Conservation (phyloP, 2,113 vertebrate genomes). For the Albula glossodonta region DNA sequence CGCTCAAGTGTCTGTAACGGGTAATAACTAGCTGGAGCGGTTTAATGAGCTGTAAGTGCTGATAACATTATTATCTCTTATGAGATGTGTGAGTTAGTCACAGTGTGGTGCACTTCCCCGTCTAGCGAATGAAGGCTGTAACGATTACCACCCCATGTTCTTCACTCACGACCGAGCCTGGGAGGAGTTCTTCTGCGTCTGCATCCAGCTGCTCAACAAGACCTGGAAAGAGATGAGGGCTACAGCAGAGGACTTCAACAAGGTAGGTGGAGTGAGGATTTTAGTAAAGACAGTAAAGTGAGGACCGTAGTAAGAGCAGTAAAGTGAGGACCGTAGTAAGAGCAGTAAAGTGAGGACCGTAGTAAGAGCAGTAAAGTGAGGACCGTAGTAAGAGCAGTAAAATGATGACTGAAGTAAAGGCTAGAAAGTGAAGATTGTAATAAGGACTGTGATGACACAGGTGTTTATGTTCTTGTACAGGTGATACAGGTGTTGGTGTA, state of each 20-base stretch:
- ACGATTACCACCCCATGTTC: constrained; percentile 98
- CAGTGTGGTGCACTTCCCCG: constrained; percentile 13
- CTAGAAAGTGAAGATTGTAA: too few species aligned
- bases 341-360: too few species aligned
- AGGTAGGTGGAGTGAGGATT: constrained; percentile 67
- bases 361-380: too few species aligned
- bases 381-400: too few species aligned
- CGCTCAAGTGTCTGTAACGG: neutral
- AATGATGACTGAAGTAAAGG: too few species aligned
- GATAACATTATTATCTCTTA: neutral
- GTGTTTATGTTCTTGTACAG: too few species aligned
- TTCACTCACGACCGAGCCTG: constrained; percentile 96
- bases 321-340: too few species aligned
- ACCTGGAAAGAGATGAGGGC: constrained; percentile 99
- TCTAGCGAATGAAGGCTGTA: constrained; percentile 92
- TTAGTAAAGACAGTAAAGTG: neutral
- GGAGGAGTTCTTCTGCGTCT: constrained; percentile 96
- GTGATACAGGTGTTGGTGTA: too few species aligned
- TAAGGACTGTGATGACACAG: too few species aligned
- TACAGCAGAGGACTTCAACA: constrained; percentile 95
- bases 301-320: too few species aligned
- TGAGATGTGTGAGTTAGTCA: neutral
- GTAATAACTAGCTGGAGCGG: neutral
- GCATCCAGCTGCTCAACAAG: constrained; percentile 95
- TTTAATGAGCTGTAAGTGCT: neutral